phyloP scores from a whole-genome alignment of 1,140 invertebrate species.

The Physella acuta region DNA sequence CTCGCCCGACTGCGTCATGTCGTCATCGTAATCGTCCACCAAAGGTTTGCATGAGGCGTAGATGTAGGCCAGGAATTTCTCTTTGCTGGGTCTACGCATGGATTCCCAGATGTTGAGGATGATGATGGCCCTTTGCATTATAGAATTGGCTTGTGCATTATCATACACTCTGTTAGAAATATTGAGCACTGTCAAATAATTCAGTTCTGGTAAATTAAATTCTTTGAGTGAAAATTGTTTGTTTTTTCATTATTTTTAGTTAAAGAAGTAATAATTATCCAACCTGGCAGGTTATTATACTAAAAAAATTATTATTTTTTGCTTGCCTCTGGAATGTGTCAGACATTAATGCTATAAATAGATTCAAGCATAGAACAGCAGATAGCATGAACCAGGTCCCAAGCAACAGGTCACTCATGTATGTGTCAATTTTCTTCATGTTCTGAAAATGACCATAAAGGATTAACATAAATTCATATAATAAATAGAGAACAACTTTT shows the following conservation, averaged over 20 bases:
- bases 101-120: conserved; percentile 51
- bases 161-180: conserved; percentile 42
- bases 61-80: conserved; percentile 43
- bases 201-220: too few species aligned
- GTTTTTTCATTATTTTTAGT: conserved; percentile 2
- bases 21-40: conserved; percentile 53
- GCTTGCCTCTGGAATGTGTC: conserved; percentile 56
- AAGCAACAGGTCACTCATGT: conserved; percentile 50
- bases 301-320: not conserved
- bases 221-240: not conserved
- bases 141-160: conserved; percentile 57
- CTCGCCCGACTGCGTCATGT: conserved; percentile 46
- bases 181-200: too few species aligned
- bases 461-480: too few species aligned
- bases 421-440: conserved; percentile 44
- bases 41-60: conserved; percentile 40
- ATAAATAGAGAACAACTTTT: too few species aligned
- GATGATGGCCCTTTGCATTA: conserved; percentile 57
- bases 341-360: conserved; percentile 57
- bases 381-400: conserved; percentile 53
- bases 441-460: conserved; percentile 32
- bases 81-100: conserved; percentile 36
- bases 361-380: conserved; percentile 52
- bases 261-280: not conserved
- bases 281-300: not conserved